Conservation (phyloP, 2,113 vertebrate genomes). For the Periophthalmus modestus region DNA sequence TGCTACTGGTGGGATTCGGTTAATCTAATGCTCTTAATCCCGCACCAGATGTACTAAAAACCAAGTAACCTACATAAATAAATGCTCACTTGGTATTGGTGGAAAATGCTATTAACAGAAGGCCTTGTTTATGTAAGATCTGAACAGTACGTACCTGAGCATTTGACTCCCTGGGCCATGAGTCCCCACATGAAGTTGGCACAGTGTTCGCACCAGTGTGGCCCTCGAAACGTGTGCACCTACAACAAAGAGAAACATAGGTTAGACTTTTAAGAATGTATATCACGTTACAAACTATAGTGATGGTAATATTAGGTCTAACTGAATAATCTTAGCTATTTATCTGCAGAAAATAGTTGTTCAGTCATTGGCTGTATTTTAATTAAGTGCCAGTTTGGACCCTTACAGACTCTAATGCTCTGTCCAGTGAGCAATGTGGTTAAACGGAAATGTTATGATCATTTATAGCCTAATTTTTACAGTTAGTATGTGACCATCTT, state of each 20-base stretch:
- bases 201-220: slow-evolving; percentile 98
- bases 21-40: slow-evolving; percentile 63
- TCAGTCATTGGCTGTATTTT: background rate
- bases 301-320: background rate
- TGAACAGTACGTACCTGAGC: slow-evolving; percentile 84
- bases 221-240: slow-evolving; percentile 73
- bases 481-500: background rate
- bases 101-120: background rate
- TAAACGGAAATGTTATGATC: too few species aligned
- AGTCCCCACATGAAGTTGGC: slow-evolving; percentile 99
- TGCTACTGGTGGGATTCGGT: slow-evolving; percentile 48
- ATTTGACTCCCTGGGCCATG: slow-evolving; percentile 98
- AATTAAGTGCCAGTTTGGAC: background rate
- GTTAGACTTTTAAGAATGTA: background rate
- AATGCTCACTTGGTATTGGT: slow-evolving; percentile 29
- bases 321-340: background rate
- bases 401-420: too few species aligned
- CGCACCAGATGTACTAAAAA: slow-evolving; percentile 56
- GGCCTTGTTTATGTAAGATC: slow-evolving; percentile 27
- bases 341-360: background rate
- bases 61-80: slow-evolving; percentile 58
- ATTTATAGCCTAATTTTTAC: background rate
- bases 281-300: too few species aligned
- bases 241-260: slow-evolving; percentile 36
- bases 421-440: too few species aligned